A percentile compares a stretch with the other conserved stretches of the same genome.
Evolutionary conservation across 2,797 vertebrate genomes (phyloP).

Genomic region (Carapus acus): DNA sequence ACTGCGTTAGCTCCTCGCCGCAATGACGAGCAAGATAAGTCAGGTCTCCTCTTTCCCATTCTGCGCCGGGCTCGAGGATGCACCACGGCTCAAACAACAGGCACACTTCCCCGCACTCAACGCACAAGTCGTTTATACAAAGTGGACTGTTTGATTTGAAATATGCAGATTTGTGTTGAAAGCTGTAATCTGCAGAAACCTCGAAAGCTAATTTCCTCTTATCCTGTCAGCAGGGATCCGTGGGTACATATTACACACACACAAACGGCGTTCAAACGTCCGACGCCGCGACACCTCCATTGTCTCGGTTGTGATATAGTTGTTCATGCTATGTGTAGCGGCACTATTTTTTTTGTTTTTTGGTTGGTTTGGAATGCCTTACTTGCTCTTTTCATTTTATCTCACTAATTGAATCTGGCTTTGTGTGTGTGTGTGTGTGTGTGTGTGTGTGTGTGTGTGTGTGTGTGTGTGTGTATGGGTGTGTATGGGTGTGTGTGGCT

Average conservation of each 20-base stretch:
- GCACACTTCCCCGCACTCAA: conserved; percentile 15
- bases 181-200: conserved; percentile 33
- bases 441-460: conserved; percentile 33
- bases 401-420: conserved; percentile 63
- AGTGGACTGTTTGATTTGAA: no score
- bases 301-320: conserved; percentile 35
- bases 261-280: conserved; percentile 21
- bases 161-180: conserved; percentile 39
- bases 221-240: conserved; percentile 25
- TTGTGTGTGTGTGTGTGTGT: conserved; percentile 17
- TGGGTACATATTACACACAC: conserved; percentile 13
- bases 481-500: no score
- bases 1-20: conserved; percentile 7
- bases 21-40: conserved; percentile 15
- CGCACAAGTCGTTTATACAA: conserved; percentile 25
- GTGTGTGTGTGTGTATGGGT: no score
- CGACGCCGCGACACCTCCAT: conserved; percentile 21
- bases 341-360: conserved; percentile 16
- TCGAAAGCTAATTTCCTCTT: conserved; percentile 37
- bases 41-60: conserved; percentile 13
- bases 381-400: conserved; percentile 64
- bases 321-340: conserved; percentile 42
- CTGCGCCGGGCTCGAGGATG: conserved; percentile 12
- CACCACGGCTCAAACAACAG: conserved; percentile 11
- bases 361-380: conserved; percentile 41